A percentile compares a stretch with the other conserved stretches of the same genome.
Conservation (phyloP, 2,797 vertebrate genomes). For the Intellagama lesueurii region DNA sequence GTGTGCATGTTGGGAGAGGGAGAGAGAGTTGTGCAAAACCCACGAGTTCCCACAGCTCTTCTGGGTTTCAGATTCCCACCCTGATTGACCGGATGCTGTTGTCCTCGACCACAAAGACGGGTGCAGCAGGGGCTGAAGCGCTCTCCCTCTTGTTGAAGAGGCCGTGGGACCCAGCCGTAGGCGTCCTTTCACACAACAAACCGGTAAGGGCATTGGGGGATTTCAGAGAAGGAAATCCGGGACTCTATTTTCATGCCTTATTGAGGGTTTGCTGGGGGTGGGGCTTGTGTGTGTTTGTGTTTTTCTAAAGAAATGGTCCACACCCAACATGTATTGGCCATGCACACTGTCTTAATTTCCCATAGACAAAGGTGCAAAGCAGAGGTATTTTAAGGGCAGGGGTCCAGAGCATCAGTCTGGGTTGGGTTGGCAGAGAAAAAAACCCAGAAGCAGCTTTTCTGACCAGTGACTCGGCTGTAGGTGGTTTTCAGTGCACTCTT, state of each 20-base stretch:
- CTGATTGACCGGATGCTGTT: conserved; percentile 96
- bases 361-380: background rate
- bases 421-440: too few relatives aligned
- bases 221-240: rapidly evolving
- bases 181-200: conserved; percentile 96
- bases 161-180: conserved; percentile 97
- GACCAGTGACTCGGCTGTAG: background rate
- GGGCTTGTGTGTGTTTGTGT: background rate
- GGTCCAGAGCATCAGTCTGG: too few relatives aligned
- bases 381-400: background rate
- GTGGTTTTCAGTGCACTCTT: too few relatives aligned
- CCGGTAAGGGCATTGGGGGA: conserved; percentile 81
- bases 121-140: conserved; percentile 92
- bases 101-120: conserved; percentile 88
- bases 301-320: background rate
- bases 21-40: too few relatives aligned
- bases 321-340: background rate
- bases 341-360: background rate
- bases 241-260: background rate
- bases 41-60: background rate
- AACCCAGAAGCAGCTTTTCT: background rate
- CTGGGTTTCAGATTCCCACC: conserved; percentile 86
- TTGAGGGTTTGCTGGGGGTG: background rate
- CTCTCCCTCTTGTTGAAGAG: conserved; percentile 94
- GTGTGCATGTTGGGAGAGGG: too few relatives aligned